Evolutionary conservation across 2,797 vertebrate species (phyloP).

Genomic region (Crypturellus tataupa): DNA sequence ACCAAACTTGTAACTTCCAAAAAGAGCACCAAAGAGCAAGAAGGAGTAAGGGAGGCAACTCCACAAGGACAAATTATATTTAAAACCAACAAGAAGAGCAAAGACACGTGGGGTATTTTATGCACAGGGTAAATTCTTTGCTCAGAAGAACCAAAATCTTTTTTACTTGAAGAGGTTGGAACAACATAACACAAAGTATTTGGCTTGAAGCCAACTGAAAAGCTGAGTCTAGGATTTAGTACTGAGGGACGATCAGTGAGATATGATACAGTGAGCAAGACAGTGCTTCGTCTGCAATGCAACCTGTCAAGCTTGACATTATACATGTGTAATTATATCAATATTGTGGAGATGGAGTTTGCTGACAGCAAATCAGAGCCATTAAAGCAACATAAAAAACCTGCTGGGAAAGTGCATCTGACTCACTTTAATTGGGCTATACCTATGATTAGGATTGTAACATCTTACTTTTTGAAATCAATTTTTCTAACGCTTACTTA

Average conservation of each 20-base stretch:
- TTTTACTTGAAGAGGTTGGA: background rate
- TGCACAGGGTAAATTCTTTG: background rate
- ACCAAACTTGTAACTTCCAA: background rate
- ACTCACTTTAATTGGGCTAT: background rate
- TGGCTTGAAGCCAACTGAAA: background rate
- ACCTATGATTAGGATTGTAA: background rate
- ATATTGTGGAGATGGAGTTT: conserved; percentile 14
- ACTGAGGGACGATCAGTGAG: conserved; percentile 19
- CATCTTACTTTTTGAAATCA: background rate
- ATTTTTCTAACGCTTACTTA: background rate
- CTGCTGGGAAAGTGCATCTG: conserved; percentile 5
- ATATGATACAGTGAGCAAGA: background rate
- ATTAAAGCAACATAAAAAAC: conserved; percentile 20
- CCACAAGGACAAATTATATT: background rate
- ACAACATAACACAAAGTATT: background rate
- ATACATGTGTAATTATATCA: conserved; percentile 38
- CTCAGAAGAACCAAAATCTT: background rate
- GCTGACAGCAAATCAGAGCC: conserved; percentile 39
- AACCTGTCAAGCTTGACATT: conserved; percentile 41
- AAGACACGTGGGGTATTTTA: background rate
- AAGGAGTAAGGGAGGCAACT: background rate
- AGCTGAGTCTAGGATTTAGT: background rate
- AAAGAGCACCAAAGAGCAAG: background rate
- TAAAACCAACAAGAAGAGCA: background rate
- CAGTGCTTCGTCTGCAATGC: background rate